These are phyloP conservation scores for Semnopithecus entellus DNA, from an alignment of 2,113 vertebrate genomes.

Conservation along the genomic window DNA sequence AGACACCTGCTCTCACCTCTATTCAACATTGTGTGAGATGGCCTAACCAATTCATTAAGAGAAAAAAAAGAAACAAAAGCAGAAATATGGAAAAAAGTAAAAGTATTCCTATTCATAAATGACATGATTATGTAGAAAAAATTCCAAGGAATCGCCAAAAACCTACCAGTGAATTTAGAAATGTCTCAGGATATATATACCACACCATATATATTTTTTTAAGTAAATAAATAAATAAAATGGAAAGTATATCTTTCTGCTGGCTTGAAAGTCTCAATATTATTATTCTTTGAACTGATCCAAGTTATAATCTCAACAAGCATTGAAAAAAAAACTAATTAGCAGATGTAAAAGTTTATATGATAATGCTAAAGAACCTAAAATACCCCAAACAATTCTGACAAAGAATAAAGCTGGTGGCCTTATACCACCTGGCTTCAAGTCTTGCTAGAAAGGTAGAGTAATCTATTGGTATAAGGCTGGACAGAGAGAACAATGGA, in stretches of 20 bases:
- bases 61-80: background rate
- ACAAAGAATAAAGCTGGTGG: background rate
- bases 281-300: background rate
- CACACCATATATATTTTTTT: background rate
- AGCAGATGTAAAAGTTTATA: background rate
- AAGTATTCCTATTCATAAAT: background rate
- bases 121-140: constrained; percentile 1
- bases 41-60: background rate
- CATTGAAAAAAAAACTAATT: background rate
- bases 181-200: background rate
- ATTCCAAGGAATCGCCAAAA: background rate
- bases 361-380: background rate
- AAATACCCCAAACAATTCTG: background rate
- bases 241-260: background rate
- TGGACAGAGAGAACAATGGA: background rate
- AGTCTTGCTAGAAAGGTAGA: background rate
- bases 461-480: background rate
- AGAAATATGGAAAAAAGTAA: background rate
- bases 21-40: background rate
- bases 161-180: background rate
- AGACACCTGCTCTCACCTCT: background rate
- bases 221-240: background rate
- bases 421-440: background rate
- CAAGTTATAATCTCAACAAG: background rate
- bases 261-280: background rate